Evolutionary conservation across 2,113 vertebrate genomes (phyloP).

Genomic region (Campylorhamphus procurvoides): DNA sequence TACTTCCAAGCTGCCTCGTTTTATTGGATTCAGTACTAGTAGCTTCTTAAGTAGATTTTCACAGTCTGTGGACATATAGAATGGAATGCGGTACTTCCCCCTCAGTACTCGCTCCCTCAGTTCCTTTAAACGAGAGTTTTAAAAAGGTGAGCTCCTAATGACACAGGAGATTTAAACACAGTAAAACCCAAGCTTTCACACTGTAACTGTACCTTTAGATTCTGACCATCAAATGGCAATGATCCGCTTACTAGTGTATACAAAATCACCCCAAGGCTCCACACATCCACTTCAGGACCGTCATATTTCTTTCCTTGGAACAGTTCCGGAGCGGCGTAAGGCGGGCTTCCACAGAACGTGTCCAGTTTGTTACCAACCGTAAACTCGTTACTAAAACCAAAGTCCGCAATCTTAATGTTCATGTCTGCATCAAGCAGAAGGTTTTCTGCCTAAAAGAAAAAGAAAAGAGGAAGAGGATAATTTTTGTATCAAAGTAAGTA

Average conservation of each 20-base stretch:
- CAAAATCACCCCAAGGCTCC: constrained; percentile 96
- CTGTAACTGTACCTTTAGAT: constrained; percentile 85
- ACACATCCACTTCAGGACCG: constrained; percentile 95
- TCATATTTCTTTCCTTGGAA: constrained; percentile 98
- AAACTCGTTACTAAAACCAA: constrained; percentile 98
- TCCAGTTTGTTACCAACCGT: constrained; percentile 95
- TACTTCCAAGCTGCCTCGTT: constrained; percentile 96
- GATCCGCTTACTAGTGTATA: constrained; percentile 97
- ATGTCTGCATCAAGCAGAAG: constrained; percentile 94
- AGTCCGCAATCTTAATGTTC: constrained; percentile 99
- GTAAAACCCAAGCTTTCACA: background rate
- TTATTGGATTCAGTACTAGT: constrained; percentile 92
- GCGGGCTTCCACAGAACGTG: constrained; percentile 95
- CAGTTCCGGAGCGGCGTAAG: constrained; percentile 94
- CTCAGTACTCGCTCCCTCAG: constrained; percentile 92
- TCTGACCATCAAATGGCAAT: constrained; percentile 94
- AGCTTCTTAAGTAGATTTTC: constrained; percentile 97
- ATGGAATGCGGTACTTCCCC: constrained; percentile 98
- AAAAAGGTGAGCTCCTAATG: background rate
- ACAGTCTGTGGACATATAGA: constrained; percentile 99
- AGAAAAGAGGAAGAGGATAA: constrained; percentile 29
- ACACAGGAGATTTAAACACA: background rate
- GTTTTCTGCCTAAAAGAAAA: constrained; percentile 90
- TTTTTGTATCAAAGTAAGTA: background rate
- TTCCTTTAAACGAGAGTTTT: constrained; percentile 77